Evolutionary conservation across 2,888 invertebrate genomes (phyloP).

Genomic region (Eristalis pertinax): DNA sequence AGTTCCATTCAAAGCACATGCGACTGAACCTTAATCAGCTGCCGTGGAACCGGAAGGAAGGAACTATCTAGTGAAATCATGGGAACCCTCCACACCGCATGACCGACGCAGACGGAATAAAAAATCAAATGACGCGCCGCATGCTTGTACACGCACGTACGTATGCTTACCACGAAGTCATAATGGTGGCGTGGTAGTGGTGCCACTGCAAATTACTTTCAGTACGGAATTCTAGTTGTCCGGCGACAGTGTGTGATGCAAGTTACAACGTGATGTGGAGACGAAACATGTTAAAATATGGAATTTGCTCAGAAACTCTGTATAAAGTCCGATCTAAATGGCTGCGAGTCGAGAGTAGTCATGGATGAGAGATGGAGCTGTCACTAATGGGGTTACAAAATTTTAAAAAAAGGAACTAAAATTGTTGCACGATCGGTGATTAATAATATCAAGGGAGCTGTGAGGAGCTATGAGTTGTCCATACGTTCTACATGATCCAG

Average conservation of each 20-base stretch:
- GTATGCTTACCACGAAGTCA: constrained; percentile 32
- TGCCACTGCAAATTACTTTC: constrained; percentile 47
- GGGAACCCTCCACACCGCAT: constrained; percentile 16
- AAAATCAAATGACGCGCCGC: constrained; percentile 60
- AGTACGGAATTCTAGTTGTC: neutral
- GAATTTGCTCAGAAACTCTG: too few relatives aligned
- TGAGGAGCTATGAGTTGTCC: too few relatives aligned
- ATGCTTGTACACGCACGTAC: constrained; percentile 48
- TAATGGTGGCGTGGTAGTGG: constrained; percentile 36
- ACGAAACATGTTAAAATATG: too few relatives aligned
- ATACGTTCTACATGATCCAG: too few relatives aligned
- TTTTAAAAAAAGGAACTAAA: too few relatives aligned
- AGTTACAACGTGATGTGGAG: neutral
- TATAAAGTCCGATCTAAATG: too few relatives aligned
- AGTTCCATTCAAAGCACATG: constrained; percentile 46
- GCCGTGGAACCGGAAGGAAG: constrained; percentile 54
- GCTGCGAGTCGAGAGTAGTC: too few relatives aligned
- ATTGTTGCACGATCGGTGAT: too few relatives aligned
- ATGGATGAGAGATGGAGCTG: too few relatives aligned
- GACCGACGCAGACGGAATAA: constrained; percentile 49
- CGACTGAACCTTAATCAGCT: constrained; percentile 22
- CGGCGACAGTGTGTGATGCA: constrained; percentile 12
- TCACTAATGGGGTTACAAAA: too few relatives aligned
- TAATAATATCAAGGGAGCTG: too few relatives aligned
- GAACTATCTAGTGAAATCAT: constrained; percentile 35